Percentiles rank a stretch among this genome's conserved stretches.
phyloP scores from a whole-genome alignment of 1,140 invertebrate genomes.

The Megalopta genalis region DNA sequence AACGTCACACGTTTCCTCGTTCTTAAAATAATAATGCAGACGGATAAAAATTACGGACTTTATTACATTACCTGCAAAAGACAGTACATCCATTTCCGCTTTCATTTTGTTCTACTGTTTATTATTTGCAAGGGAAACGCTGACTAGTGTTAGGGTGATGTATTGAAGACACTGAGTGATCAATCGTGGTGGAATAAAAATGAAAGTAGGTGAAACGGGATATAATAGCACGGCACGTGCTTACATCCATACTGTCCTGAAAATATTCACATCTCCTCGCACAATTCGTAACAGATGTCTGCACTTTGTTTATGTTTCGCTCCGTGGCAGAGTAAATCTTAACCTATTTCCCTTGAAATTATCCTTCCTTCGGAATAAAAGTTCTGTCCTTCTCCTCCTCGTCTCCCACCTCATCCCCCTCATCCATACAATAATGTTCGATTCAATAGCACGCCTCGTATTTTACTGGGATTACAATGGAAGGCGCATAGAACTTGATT shows the following conservation, averaged over 20 bases:
- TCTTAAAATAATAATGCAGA: too few relatives aligned
- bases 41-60: too few relatives aligned
- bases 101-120: too few relatives aligned
- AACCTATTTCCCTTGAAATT: slow-evolving; percentile 11
- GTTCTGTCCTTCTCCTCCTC: neutral
- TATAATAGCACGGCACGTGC: neutral
- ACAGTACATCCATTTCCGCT: too few relatives aligned
- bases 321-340: neutral
- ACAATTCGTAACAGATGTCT: neutral
- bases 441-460: slow-evolving; percentile 7
- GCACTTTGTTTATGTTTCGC: neutral
- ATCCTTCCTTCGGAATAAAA: slow-evolving; percentile 10
- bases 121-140: too few relatives aligned
- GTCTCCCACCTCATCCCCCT: neutral
- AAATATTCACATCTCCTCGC: neutral
- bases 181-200: slow-evolving; percentile 29
- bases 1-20: too few relatives aligned
- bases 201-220: slow-evolving; percentile 28
- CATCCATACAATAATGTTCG: neutral
- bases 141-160: too few relatives aligned
- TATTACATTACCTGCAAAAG: too few relatives aligned
- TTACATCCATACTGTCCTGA: neutral
- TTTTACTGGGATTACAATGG: slow-evolving; percentile 10
- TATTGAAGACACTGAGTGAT: slow-evolving; percentile 12
- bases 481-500: neutral